Base-by-base conservation (phyloP, 1,140 invertebrate species). In the Sinella curviseta region DNA sequence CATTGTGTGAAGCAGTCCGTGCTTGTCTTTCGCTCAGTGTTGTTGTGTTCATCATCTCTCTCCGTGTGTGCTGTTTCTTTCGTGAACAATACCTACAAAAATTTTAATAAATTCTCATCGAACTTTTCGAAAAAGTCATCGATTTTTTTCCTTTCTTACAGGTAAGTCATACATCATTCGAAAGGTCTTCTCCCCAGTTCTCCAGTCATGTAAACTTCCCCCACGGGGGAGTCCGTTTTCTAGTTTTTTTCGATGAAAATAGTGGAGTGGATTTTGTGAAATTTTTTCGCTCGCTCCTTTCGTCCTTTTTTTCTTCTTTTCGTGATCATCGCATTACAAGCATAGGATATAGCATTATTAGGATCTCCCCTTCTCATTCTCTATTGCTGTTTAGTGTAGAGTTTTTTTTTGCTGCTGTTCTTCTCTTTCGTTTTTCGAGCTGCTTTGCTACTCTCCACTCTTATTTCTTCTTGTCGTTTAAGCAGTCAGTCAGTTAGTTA, bases 71-170 rank as follows among this genome's bases (percentile, higher is more conserved):
- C 24, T 60, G 12, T n/a, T n/a, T n/a, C n/a, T n/a, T n/a, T n/a
- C n/a, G n/a, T n/a, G n/a, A n/a, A 8, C 55, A 60, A 60, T 60
- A 60, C 55, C 55, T 60, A 60, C 55, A 24, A 60, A 60, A 60
- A n/a, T n/a, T n/a, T n/a, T n/a, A n/a, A n/a, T n/a, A n/a, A n/a
- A n/a, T 60, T 60, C 55, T n/a, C 55, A 60, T n/a, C 14, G 14
- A 60, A 26, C 8, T 60, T 60, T 60, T 24, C n/a, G n/a, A 60
- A 60, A 60, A 60, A 60, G 24, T 60, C 24, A 60, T 17, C 24
- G 3, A 24, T 60, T 60, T 60, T 60, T 24, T 24, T 3, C 12
- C 12, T 14, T 14, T 24, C 24, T 60, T 8, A 14, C 8, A 60
- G 55, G 55, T 60, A 60, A 60, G 55, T 4, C n/a, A n/a, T 60